Evolutionary conservation across 37 sponge, comb jelly and placozoan genomes (phyloP).

Genomic region (Mnemiopsis leidyi): DNA sequence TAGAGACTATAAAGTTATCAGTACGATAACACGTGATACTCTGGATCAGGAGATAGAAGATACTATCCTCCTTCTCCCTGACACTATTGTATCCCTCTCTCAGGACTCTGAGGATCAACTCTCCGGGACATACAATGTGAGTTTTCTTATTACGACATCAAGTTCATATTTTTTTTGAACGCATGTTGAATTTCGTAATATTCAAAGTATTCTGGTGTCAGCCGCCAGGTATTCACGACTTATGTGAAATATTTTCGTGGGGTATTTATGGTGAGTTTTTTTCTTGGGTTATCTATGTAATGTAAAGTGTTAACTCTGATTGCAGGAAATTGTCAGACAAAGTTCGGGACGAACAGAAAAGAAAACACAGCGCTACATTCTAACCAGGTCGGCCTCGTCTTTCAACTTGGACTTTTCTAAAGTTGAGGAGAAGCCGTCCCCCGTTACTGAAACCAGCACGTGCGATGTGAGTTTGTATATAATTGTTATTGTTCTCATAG

Average conservation of each 20-base stretch:
- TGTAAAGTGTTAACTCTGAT: too few relatives aligned
- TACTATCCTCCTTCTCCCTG: not conserved
- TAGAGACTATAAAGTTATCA: not conserved
- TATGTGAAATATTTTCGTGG: too few relatives aligned
- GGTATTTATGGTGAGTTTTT: too few relatives aligned
- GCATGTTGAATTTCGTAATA: too few relatives aligned
- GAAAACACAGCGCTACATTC: not conserved
- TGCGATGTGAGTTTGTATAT: not conserved
- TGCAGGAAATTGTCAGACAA: not conserved
- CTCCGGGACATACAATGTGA: not conserved
- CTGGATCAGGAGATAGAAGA: not conserved
- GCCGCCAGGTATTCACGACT: too few relatives aligned
- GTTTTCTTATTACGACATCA: too few relatives aligned
- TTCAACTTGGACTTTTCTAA: not conserved
- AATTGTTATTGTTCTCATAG: not conserved
- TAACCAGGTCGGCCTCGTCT: not conserved
- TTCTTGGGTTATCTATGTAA: too few relatives aligned
- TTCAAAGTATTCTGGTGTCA: too few relatives aligned
- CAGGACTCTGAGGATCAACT: not conserved
- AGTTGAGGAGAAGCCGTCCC: not conserved
- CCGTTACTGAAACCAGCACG: not conserved
- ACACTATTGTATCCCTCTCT: not conserved
- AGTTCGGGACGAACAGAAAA: not conserved
- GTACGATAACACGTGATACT: not conserved
- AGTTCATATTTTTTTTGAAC: too few relatives aligned